Percentiles rank a stretch among this genome's conserved stretches.
These are phyloP conservation scores for Dinocampus coccinellae DNA, from an alignment of 2,888 invertebrate genomes.

Conservation along the genomic window DNA sequence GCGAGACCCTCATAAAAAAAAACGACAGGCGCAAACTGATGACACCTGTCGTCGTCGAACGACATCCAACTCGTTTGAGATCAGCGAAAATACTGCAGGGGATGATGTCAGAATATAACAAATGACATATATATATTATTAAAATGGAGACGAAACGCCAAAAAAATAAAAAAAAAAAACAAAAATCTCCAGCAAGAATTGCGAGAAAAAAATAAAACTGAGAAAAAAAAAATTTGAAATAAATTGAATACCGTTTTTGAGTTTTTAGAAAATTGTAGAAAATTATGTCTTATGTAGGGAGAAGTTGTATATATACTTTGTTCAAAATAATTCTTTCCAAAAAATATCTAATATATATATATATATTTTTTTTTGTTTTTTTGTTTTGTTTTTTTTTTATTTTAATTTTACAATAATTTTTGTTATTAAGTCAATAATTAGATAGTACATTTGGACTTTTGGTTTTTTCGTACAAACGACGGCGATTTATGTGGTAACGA, in stretches of 20 bases:
- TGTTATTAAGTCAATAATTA: not conserved
- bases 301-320: conserved; percentile 42
- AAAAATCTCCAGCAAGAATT: too few species aligned
- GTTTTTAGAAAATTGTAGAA: conserved; percentile 48
- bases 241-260: too few species aligned
- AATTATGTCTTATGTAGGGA: conserved; percentile 49
- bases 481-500: not conserved
- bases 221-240: too few species aligned
- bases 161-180: too few species aligned
- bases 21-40: conserved; percentile 34
- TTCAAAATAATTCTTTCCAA: not conserved
- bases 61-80: conserved; percentile 28
- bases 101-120: not conserved
- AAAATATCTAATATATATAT: not conserved
- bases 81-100: conserved; percentile 35
- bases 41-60: conserved; percentile 41
- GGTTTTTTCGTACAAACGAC: not conserved
- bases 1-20: conserved; percentile 43
- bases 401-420: not conserved
- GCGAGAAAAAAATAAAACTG: too few species aligned
- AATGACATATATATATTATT: not conserved
- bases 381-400: not conserved
- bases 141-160: too few species aligned
- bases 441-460: not conserved
- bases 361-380: not conserved